phyloP scores from a whole-genome alignment of 2,113 vertebrate species.

The Phocoena phocoena region DNA sequence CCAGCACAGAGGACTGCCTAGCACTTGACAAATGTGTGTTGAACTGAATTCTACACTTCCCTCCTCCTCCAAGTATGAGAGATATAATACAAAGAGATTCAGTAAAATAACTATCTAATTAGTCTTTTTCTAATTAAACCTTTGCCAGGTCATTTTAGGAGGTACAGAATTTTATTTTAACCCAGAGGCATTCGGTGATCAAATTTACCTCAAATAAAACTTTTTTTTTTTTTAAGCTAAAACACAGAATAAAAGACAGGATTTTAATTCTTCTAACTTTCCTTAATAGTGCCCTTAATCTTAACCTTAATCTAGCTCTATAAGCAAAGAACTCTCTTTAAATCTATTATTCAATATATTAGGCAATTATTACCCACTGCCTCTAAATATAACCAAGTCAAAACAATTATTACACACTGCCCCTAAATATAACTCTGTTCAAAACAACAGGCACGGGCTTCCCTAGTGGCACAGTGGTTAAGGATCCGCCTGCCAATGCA shows the following conservation, averaged over 20 bases:
- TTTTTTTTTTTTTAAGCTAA: not conserved
- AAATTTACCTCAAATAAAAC: slow-evolving; percentile 6
- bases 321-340: not conserved
- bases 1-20: not conserved
- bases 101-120: not conserved
- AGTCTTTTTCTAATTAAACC: slow-evolving; percentile 13
- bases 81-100: not conserved
- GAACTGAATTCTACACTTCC: not conserved
- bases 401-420: not conserved
- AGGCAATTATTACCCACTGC: not conserved
- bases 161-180: slow-evolving; percentile 24
- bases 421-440: not conserved
- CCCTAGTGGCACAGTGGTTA: too few relatives aligned
- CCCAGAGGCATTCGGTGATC: not conserved
- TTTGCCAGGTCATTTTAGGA: not conserved
- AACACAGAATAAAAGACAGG: slow-evolving; percentile 16
- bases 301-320: not conserved
- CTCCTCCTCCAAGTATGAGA: not conserved
- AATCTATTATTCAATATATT: not conserved
- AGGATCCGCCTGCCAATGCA: too few relatives aligned
- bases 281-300: not conserved
- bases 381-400: not conserved
- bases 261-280: slow-evolving; percentile 26
- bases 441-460: slow-evolving; percentile 56
- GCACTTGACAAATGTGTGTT: not conserved